Conservation (phyloP, 35 echinoderm and acorn worm genomes). For the Ophiothrix spiculata region DNA sequence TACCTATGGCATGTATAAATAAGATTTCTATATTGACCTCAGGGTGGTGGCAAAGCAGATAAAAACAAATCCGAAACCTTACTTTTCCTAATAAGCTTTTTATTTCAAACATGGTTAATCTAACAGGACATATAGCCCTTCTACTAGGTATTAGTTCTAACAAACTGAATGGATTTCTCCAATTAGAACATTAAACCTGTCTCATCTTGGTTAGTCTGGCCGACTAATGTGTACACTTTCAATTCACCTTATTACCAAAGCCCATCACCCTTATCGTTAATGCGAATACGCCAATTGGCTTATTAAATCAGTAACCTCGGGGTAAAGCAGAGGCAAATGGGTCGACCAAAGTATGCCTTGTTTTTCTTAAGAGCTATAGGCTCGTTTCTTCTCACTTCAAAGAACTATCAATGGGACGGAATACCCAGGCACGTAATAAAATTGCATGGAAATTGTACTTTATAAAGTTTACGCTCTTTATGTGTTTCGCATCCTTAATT, state of each 20-base stretch:
- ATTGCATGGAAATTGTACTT: background rate
- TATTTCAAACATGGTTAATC: too few species aligned
- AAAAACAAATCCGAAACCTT: too few species aligned
- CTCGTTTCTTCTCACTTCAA: background rate
- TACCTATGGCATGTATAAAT: too few species aligned
- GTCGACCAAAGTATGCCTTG: background rate
- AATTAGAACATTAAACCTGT: background rate
- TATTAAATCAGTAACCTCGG: slow-evolving; percentile 6
- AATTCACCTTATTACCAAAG: background rate
- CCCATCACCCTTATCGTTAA: background rate
- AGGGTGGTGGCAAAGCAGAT: too few species aligned
- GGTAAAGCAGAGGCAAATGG: background rate
- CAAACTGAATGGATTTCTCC: too few species aligned
- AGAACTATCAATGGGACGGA: background rate
- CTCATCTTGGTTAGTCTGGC: background rate
- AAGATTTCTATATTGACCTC: too few species aligned
- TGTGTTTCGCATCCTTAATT: too few species aligned
- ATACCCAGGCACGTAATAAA: background rate
- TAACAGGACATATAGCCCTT: too few species aligned
- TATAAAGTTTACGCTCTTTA: too few species aligned
- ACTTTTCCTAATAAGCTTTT: too few species aligned
- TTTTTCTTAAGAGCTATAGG: background rate
- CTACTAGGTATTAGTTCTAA: too few species aligned
- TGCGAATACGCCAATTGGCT: background rate
- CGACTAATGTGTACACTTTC: background rate